These are phyloP conservation scores for Lonchura striata DNA, from an alignment of 2,113 vertebrate genomes.

Conservation along the genomic window DNA sequence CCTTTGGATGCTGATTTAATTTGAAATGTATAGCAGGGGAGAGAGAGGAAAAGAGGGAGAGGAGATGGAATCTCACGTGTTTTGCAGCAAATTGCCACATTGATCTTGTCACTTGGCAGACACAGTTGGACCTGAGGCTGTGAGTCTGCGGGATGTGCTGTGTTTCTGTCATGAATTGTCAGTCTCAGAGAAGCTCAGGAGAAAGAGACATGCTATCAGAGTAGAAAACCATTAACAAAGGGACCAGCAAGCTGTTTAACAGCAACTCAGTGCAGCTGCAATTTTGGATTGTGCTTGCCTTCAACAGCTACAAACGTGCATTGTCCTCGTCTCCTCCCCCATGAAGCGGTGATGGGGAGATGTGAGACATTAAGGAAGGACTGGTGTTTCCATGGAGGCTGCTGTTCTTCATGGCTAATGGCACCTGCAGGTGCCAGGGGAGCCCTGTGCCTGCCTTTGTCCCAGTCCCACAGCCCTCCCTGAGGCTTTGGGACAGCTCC, in stretches of 20 bases:
- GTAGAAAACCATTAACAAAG: background rate
- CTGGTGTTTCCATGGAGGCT: background rate
- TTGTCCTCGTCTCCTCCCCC: rapidly evolving
- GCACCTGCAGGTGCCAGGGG: background rate
- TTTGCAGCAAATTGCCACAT: constrained; percentile 30
- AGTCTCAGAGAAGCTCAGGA: background rate
- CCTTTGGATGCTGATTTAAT: constrained; percentile 33
- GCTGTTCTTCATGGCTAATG: background rate
- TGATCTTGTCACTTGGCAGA: constrained; percentile 3
- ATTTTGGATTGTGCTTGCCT: background rate
- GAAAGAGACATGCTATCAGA: background rate
- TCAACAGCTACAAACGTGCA: background rate
- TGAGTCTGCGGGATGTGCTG: background rate
- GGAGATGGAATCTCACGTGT: background rate
- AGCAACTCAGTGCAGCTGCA: background rate
- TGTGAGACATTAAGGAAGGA: background rate
- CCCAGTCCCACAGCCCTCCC: background rate
- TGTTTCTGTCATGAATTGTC: background rate
- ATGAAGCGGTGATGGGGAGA: rapidly evolving
- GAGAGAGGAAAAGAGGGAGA: background rate
- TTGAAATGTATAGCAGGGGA: constrained; percentile 1
- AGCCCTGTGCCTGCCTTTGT: background rate
- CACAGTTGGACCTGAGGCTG: background rate
- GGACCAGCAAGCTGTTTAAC: background rate
- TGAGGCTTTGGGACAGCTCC: background rate